Evolutionary conservation across 2,113 vertebrate genomes (phyloP).

Genomic region (Willisornis vidua): DNA sequence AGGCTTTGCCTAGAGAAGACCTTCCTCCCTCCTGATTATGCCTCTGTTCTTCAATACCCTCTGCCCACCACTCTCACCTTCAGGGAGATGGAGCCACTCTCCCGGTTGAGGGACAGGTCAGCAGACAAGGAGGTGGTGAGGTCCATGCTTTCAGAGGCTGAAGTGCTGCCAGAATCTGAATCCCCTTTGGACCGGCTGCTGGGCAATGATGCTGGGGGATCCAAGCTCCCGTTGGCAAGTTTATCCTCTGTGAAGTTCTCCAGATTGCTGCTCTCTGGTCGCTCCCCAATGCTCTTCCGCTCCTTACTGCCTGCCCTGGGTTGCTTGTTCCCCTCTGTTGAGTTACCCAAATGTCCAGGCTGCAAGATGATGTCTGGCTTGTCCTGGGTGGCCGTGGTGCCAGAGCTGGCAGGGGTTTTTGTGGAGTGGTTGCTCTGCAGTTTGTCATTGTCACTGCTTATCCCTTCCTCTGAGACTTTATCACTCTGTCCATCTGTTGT

Average conservation of each 20-base stretch:
- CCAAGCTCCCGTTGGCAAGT: conserved; percentile 70
- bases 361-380: conserved; percentile 54
- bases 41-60: neutral
- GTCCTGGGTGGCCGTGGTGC: conserved; percentile 1
- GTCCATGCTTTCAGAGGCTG: conserved; percentile 85
- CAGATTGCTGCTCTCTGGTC: conserved; percentile 63
- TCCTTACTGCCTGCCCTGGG: neutral
- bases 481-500: neutral
- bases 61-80: conserved; percentile 76
- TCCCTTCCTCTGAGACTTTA: conserved; percentile 39
- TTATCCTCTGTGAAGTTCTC: conserved; percentile 62
- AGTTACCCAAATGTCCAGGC: neutral
- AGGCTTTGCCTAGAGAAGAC: neutral
- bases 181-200: conserved; percentile 71
- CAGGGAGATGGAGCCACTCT: conserved; percentile 78
- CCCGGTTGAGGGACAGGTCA: conserved; percentile 80
- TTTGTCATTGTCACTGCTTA: conserved; percentile 41
- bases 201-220: neutral
- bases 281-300: neutral
- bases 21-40: neutral
- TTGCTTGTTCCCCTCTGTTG: neutral
- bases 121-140: conserved; percentile 76
- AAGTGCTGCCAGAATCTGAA: conserved; percentile 81
- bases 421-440: conserved; percentile 70
- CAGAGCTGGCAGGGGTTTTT: conserved; percentile 63